These are phyloP conservation scores for Zeuzera pyrina DNA, from an alignment of 2,888 invertebrate genomes.

Conservation along the genomic window DNA sequence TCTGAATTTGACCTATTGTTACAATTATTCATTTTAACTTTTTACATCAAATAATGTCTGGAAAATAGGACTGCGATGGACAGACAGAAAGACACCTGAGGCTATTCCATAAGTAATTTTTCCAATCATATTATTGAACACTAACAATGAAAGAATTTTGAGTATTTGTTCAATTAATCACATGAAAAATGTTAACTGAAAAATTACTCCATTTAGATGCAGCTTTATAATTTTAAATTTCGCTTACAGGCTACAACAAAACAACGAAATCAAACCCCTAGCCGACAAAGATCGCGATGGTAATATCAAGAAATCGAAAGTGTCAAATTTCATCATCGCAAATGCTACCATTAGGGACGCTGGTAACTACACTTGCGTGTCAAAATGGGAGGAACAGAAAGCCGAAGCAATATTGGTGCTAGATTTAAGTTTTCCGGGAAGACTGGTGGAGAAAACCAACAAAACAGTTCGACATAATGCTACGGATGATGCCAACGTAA, in stretches of 20 bases:
- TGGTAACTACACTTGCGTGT: slow-evolving; percentile 49
- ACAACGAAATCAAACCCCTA: slow-evolving; percentile 18
- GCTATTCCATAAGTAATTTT: too few relatives aligned
- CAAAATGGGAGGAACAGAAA: slow-evolving; percentile 21
- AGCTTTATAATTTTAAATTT: too few relatives aligned
- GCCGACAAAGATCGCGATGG: slow-evolving; percentile 32
- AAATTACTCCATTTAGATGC: too few relatives aligned
- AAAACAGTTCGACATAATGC: slow-evolving; percentile 31
- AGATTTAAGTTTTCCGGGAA: slow-evolving; percentile 38
- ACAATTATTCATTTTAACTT: too few relatives aligned
- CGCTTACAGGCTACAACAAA: slow-evolving; percentile 30
- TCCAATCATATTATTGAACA: too few relatives aligned
- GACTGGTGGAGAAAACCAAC: slow-evolving; percentile 26
- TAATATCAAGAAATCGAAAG: slow-evolving; percentile 24
- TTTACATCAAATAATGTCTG: too few relatives aligned
- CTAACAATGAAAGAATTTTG: too few relatives aligned
- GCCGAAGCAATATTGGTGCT: slow-evolving; percentile 20
- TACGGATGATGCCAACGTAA: slow-evolving; percentile 26
- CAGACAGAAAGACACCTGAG: too few relatives aligned
- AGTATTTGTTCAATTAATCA: too few relatives aligned
- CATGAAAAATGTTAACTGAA: too few relatives aligned
- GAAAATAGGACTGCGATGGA: too few relatives aligned
- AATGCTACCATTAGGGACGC: slow-evolving; percentile 35
- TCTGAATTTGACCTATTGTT: too few relatives aligned
- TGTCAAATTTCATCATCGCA: slow-evolving; percentile 31